Evolutionary conservation across 2,113 vertebrate species (phyloP).

Genomic region (Perca schrenkii): DNA sequence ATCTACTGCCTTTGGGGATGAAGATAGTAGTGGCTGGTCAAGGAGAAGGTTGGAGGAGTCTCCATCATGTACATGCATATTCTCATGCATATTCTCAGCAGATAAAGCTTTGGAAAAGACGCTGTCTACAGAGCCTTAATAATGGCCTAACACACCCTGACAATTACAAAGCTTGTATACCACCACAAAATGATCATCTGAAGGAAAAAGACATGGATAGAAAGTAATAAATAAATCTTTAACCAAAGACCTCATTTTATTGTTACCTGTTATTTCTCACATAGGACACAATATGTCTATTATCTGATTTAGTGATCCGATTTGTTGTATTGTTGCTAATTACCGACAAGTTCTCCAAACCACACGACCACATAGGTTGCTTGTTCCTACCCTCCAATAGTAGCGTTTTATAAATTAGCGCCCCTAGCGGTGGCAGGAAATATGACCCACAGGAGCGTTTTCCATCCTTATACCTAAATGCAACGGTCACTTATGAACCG

Average conservation of each 20-base stretch:
- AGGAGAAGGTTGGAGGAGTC: conserved; percentile 9
- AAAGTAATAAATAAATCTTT: neutral
- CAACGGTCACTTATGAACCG: too few relatives aligned
- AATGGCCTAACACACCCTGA: neutral
- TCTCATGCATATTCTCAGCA: neutral
- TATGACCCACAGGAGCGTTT: too few relatives aligned
- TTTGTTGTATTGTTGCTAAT: neutral
- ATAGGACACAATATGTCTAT: neutral
- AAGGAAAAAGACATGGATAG: neutral
- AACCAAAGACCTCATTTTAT: too few relatives aligned
- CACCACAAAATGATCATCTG: neutral
- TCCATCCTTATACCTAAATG: too few relatives aligned
- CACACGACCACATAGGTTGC: too few relatives aligned
- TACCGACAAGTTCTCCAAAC: neutral
- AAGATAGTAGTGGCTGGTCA: conserved; percentile 6
- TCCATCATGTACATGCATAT: neutral
- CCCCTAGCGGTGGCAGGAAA: too few relatives aligned
- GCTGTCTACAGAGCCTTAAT: neutral
- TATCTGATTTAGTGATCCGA: neutral
- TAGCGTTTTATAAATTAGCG: too few relatives aligned
- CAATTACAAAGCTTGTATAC: neutral
- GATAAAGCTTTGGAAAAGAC: neutral
- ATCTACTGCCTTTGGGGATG: neutral
- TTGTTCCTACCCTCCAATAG: too few relatives aligned
- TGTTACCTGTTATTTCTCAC: too few relatives aligned